These are phyloP conservation scores for Latrodectus elegans DNA, from an alignment of 2,888 invertebrate genomes.

Conservation along the genomic window DNA sequence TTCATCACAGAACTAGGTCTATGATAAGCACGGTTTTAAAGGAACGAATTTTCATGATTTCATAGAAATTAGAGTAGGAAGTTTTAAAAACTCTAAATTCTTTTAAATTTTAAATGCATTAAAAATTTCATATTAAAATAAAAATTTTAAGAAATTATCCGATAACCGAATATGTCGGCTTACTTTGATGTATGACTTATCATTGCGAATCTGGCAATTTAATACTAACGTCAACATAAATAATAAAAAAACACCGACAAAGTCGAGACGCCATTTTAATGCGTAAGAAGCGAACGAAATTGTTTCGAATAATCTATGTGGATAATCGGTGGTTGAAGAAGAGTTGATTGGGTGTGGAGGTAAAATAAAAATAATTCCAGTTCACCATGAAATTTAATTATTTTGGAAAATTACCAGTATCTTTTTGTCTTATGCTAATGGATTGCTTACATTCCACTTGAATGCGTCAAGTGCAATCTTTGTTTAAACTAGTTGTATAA, in stretches of 20 bases:
- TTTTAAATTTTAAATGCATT: too few species aligned
- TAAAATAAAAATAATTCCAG: not conserved
- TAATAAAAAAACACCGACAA: slow-evolving; percentile 2
- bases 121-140: too few species aligned
- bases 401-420: not conserved
- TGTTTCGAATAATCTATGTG: not conserved
- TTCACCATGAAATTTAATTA: not conserved
- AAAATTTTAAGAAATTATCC: too few species aligned
- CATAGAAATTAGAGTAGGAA: too few species aligned
- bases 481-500: not conserved
- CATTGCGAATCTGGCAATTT: not conserved
- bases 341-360: not conserved
- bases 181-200: not conserved
- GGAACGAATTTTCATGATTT: too few species aligned
- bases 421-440: not conserved
- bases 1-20: too few species aligned
- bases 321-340: not conserved
- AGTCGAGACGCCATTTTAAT: slow-evolving; percentile 5
- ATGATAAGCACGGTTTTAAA: too few species aligned
- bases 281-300: not conserved
- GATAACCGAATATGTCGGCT: not conserved
- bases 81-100: too few species aligned
- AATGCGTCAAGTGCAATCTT: not conserved
- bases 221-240: not conserved
- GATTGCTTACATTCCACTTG: not conserved